These are phyloP conservation scores for Lasius fuliginosus DNA, from an alignment of 2,888 invertebrate species.

Conservation along the genomic window DNA sequence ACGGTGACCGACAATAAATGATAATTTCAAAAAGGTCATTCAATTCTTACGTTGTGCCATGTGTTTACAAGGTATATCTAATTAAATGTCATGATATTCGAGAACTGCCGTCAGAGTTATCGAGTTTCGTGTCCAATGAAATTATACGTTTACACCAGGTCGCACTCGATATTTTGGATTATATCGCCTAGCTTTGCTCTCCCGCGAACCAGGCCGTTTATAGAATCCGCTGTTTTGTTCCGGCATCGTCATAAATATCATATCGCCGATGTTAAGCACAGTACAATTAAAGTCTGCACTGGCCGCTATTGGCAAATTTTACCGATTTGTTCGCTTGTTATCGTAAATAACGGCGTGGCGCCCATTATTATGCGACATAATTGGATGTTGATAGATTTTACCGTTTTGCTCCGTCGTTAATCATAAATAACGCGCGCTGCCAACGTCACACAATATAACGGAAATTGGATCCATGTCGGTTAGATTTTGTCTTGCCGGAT, in stretches of 20 bases:
- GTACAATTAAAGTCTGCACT: conserved; percentile 30
- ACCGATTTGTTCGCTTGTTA: conserved; percentile 50
- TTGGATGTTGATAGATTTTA: conserved; percentile 56
- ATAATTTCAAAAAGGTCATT: conserved; percentile 62
- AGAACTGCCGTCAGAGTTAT: conserved; percentile 53
- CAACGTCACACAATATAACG: conserved; percentile 55
- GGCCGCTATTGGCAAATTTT: conserved; percentile 32
- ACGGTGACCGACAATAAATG: conserved; percentile 48
- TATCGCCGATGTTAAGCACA: conserved; percentile 36
- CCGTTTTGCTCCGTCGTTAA: conserved; percentile 52
- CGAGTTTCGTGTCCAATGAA: conserved; percentile 63
- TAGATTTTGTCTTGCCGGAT: conserved; percentile 54
- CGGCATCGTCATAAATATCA: conserved; percentile 42
- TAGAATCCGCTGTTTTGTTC: conserved; percentile 44
- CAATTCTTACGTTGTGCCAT: conserved; percentile 4
- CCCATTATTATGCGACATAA: conserved; percentile 53
- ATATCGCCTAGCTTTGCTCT: neutral
- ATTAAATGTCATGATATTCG: conserved; percentile 66
- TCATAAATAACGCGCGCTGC: conserved; percentile 53
- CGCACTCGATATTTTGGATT: conserved; percentile 58
- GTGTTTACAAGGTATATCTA: conserved; percentile 53
- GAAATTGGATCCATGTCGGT: conserved; percentile 54
- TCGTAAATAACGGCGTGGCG: conserved; percentile 49
- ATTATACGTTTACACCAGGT: conserved; percentile 63
- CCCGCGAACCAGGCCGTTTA: neutral